Evolutionary conservation across 2,888 invertebrate species (phyloP).

Genomic region (Pinctada fucata): DNA sequence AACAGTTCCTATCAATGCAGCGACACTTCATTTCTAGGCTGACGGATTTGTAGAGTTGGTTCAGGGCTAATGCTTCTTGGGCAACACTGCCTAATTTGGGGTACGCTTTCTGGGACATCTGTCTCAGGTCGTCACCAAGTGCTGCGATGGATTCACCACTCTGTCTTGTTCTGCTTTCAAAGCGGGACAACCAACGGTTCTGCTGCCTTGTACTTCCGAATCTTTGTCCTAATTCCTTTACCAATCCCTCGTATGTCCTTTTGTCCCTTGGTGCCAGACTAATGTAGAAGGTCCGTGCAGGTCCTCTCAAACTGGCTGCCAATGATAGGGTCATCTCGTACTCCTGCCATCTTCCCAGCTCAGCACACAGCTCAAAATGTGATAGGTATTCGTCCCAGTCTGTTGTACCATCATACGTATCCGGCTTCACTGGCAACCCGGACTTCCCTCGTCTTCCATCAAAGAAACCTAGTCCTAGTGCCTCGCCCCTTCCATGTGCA

Average conservation of each 20-base stretch:
- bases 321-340: conserved; percentile 15
- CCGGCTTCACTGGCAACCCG: conserved; percentile 6
- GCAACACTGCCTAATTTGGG: conserved; percentile 8
- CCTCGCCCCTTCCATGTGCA: neutral
- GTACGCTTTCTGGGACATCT: conserved; percentile 21
- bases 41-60: conserved; percentile 8
- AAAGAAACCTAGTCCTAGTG: neutral
- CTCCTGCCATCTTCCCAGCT: conserved; percentile 19
- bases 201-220: conserved; percentile 33
- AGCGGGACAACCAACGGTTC: conserved; percentile 23
- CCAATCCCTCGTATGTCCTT: neutral
- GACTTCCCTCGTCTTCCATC: neutral
- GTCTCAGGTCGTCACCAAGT: conserved; percentile 32
- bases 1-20: conserved; percentile 9
- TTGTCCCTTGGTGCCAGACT: conserved; percentile 5
- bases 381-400: conserved; percentile 18
- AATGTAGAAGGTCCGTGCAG: too few relatives aligned
- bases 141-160: conserved; percentile 20
- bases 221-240: conserved; percentile 16
- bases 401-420: conserved; percentile 1
- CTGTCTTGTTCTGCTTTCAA: conserved; percentile 12
- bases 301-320: conserved; percentile 26
- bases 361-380: conserved; percentile 29
- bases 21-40: conserved; percentile 6
- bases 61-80: conserved; percentile 6